A percentile compares a stretch with the other conserved stretches of the same genome.
phyloP scores from a whole-genome alignment of 2,888 invertebrate species.

The Drosophila pullipes region DNA sequence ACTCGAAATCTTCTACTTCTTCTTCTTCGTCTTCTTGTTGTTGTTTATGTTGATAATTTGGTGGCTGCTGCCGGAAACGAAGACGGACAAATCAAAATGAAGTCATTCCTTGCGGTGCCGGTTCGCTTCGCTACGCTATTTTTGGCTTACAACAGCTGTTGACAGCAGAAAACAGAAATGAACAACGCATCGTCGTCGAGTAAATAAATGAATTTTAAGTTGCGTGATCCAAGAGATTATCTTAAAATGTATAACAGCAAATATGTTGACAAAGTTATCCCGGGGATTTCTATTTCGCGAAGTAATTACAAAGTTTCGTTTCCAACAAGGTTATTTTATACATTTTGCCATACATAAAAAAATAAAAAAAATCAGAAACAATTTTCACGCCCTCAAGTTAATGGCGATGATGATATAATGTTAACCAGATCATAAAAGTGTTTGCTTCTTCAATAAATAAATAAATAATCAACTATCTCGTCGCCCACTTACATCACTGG shows the following conservation, averaged over 20 bases:
- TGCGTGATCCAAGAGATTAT: neutral
- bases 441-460: too few species aligned
- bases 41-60: constrained; percentile 23
- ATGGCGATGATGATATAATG: neutral
- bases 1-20: constrained; percentile 9
- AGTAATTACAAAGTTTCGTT: neutral
- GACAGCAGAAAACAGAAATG: neutral
- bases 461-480: neutral
- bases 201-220: constrained; percentile 1
- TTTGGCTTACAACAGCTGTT: constrained; percentile 1
- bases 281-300: neutral
- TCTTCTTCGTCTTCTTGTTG: neutral
- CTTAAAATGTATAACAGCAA: neutral
- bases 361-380: neutral
- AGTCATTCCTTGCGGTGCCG: constrained; percentile 2
- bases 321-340: neutral
- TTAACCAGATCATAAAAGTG: neutral
- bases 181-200: constrained; percentile 2
- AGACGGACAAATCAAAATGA: constrained; percentile 33
- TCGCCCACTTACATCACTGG: neutral
- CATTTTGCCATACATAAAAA: neutral
- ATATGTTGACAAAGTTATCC: neutral
- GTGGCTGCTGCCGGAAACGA: constrained; percentile 34
- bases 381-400: neutral
- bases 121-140: constrained; percentile 13